These are phyloP conservation scores for Callorhinus ursinus DNA, from an alignment of 2,113 vertebrate genomes.

Conservation along the genomic window DNA sequence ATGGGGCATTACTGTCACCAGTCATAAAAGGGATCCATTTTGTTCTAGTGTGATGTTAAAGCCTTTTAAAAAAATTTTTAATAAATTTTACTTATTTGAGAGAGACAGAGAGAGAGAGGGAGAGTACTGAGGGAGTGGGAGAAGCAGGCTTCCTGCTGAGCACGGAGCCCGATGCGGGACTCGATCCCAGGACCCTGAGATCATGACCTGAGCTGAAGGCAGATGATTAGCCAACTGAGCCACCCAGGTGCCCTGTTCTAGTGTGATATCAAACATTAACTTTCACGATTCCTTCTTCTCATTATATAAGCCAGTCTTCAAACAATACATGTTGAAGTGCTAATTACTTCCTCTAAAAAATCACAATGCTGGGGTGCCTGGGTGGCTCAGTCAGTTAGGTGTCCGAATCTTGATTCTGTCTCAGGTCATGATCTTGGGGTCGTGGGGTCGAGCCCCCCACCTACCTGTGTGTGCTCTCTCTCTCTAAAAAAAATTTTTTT, in stretches of 20 bases:
- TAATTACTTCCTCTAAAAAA: background rate
- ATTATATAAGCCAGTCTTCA: background rate
- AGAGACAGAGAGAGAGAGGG: background rate
- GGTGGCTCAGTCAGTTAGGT: background rate
- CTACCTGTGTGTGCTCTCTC: background rate
- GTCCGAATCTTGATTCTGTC: background rate
- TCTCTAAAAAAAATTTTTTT: background rate
- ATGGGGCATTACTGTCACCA: background rate
- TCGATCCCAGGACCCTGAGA: too few species aligned
- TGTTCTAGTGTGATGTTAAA: background rate
- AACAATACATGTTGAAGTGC: background rate
- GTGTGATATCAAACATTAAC: background rate
- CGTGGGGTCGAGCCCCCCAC: background rate
- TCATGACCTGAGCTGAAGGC: too few species aligned
- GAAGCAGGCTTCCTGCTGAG: background rate
- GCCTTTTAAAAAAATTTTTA: background rate
- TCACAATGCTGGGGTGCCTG: background rate
- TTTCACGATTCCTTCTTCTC: constrained; percentile 6
- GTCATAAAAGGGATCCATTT: background rate
- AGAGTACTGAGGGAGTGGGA: too few species aligned
- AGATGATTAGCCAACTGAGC: too few species aligned
- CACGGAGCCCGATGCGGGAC: background rate
- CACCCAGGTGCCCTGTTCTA: too few species aligned
- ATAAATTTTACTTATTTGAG: background rate
- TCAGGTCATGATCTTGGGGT: background rate